Percentiles rank a stretch among this genome's conserved stretches.
These are phyloP conservation scores for Coryphaenoides rupestris DNA, from an alignment of 2,113 vertebrate species.

Conservation along the genomic window DNA sequence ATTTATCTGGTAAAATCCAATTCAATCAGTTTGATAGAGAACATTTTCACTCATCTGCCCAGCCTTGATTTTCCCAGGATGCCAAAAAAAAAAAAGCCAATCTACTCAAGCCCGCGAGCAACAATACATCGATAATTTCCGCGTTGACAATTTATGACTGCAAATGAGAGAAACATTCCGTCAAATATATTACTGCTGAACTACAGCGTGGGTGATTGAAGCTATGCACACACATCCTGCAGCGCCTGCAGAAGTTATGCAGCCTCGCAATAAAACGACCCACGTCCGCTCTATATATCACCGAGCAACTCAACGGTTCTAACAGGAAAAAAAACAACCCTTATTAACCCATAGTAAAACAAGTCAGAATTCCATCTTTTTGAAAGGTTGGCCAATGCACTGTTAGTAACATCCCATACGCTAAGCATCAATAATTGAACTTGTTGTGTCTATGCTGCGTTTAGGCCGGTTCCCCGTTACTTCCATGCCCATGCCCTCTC, in stretches of 20 bases:
- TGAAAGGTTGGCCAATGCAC: too few species aligned
- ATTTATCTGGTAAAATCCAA: conserved; percentile 70
- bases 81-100: conserved; percentile 48
- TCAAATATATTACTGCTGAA: conserved; percentile 10
- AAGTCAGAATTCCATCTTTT: too few species aligned
- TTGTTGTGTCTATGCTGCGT: too few species aligned
- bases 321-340: too few species aligned
- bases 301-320: too few species aligned
- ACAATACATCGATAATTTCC: conserved; percentile 57
- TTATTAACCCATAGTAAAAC: too few species aligned
- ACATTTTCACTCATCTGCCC: conserved; percentile 49
- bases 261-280: too few species aligned
- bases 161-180: conserved; percentile 24
- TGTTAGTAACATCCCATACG: too few species aligned
- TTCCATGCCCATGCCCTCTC: conserved; percentile 48
- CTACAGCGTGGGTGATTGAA: conserved; percentile 12
- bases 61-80: conserved; percentile 41
- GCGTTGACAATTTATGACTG: conserved; percentile 38
- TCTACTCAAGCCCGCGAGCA: conserved; percentile 43
- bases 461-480: conserved; percentile 40
- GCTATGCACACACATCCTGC: too few species aligned
- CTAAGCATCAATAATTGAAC: too few species aligned
- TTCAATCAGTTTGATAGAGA: conserved; percentile 66
- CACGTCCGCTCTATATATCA: too few species aligned
- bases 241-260: too few species aligned